phyloP scores from a whole-genome alignment of 2,113 vertebrate species.

The Hystrix brachyura region DNA sequence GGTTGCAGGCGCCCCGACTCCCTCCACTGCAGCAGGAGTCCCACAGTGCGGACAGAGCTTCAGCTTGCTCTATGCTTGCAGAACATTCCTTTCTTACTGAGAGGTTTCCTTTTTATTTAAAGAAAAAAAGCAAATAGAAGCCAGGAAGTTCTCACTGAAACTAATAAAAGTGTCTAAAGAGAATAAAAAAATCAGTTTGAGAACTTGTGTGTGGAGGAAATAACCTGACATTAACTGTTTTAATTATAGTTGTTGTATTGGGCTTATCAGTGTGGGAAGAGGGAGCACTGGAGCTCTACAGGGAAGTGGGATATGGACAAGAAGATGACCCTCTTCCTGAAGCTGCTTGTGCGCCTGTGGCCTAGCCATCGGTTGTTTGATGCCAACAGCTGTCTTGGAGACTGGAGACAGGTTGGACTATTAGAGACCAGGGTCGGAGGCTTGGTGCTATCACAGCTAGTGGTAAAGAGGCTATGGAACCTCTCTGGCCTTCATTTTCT shows the following conservation, averaged over 20 bases:
- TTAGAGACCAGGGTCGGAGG: neutral
- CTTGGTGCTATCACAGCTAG: neutral
- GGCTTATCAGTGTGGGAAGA: conserved; percentile 85
- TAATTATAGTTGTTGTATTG: conserved; percentile 85
- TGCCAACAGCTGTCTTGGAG: conserved; percentile 6
- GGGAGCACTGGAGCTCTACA: conserved; percentile 76
- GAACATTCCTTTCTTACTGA: conserved; percentile 54
- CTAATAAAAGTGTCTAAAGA: conserved; percentile 80
- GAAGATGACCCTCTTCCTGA: conserved; percentile 69
- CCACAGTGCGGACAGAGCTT: neutral
- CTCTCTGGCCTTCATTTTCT: neutral
- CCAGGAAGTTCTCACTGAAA: conserved; percentile 80
- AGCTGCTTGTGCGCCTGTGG: neutral
- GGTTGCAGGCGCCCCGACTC: neutral
- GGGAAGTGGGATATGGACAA: conserved; percentile 77
- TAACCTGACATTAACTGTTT: conserved; percentile 85
- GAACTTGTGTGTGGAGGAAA: conserved; percentile 83
- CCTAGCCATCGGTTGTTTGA: neutral
- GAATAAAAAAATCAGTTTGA: conserved; percentile 86
- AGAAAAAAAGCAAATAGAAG: conserved; percentile 74
- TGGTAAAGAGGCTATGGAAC: neutral
- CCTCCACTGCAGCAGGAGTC: neutral
- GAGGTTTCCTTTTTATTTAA: conserved; percentile 63
- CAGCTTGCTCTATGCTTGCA: neutral
- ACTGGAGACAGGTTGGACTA: neutral